phyloP scores from a whole-genome alignment of 1,140 invertebrate genomes.

The Drepana arcuata region DNA sequence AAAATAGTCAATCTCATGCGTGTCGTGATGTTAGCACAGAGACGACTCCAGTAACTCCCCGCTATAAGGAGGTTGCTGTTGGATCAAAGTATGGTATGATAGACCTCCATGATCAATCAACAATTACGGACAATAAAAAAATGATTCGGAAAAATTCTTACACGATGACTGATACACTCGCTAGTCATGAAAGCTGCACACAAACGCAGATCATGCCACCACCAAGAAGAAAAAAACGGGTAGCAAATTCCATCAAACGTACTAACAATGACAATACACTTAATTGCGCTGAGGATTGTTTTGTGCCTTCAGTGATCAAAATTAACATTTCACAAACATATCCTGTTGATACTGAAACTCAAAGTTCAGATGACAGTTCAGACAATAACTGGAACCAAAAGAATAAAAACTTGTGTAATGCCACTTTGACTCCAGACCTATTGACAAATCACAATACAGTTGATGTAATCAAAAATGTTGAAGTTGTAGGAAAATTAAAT shows the following conservation, averaged over 20 bases:
- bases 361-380: slow-evolving; percentile 54
- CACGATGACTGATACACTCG: slow-evolving; percentile 36
- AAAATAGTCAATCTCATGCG: slow-evolving; percentile 30
- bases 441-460: slow-evolving; percentile 37
- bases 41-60: slow-evolving; percentile 46
- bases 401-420: slow-evolving; percentile 36
- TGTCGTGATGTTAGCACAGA: slow-evolving; percentile 48
- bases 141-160: slow-evolving; percentile 24
- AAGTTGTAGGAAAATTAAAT: slow-evolving; percentile 3
- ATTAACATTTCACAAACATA: slow-evolving; percentile 72
- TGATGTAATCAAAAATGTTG: slow-evolving; percentile 11
- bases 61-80: slow-evolving; percentile 56
- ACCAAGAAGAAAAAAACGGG: slow-evolving; percentile 34
- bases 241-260: slow-evolving; percentile 38
- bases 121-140: slow-evolving; percentile 36
- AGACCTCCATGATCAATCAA: slow-evolving; percentile 51
- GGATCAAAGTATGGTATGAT: slow-evolving; percentile 44
- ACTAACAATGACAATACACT: slow-evolving; percentile 24
- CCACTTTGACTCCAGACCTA: slow-evolving; percentile 35
- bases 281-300: slow-evolving; percentile 20
- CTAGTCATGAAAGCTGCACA: slow-evolving; percentile 28
- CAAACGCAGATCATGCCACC: slow-evolving; percentile 40
- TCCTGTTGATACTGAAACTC: slow-evolving; percentile 44
- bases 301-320: slow-evolving; percentile 54
- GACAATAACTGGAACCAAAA: slow-evolving; percentile 20